Percentiles rank a stretch among this genome's conserved stretches.
Conservation (phyloP, 2,113 vertebrate species). For the Orycteropus afer region DNA sequence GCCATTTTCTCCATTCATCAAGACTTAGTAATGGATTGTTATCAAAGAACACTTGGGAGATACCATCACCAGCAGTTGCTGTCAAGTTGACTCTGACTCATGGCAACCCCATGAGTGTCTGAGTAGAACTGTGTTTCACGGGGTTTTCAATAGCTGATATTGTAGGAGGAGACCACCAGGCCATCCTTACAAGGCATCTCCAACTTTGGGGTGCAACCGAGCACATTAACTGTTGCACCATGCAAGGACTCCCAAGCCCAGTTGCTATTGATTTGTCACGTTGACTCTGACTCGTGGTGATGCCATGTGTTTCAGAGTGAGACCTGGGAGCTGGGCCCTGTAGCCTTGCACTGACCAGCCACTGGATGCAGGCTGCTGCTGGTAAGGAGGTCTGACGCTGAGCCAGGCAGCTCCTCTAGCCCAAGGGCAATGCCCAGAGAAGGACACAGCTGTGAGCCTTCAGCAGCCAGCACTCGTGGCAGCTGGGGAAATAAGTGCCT, state of each 20-base stretch:
- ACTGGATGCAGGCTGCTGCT: background rate
- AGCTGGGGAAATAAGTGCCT: background rate
- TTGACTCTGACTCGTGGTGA: background rate
- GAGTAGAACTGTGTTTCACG: background rate
- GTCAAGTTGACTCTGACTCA: background rate
- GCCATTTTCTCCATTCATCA: background rate
- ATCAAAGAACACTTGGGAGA: background rate
- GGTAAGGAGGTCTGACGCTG: background rate
- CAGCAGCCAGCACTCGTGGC: background rate
- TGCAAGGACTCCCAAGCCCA: background rate
- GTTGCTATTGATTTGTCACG: background rate
- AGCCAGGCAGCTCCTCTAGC: background rate
- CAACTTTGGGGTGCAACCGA: background rate
- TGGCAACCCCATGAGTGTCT: background rate
- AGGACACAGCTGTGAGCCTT: background rate
- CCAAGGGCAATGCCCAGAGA: background rate
- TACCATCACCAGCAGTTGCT: background rate
- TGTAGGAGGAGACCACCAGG: background rate
- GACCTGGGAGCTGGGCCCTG: background rate
- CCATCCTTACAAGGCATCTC: background rate
- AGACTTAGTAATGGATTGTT: background rate
- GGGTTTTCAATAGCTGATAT: background rate
- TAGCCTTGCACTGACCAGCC: background rate
- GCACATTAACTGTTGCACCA: background rate
- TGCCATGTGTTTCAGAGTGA: background rate